Percentiles rank a stretch among this genome's conserved stretches.
These are phyloP conservation scores for Camelus dromedarius DNA, from an alignment of 2,113 vertebrate genomes.

Conservation along the genomic window DNA sequence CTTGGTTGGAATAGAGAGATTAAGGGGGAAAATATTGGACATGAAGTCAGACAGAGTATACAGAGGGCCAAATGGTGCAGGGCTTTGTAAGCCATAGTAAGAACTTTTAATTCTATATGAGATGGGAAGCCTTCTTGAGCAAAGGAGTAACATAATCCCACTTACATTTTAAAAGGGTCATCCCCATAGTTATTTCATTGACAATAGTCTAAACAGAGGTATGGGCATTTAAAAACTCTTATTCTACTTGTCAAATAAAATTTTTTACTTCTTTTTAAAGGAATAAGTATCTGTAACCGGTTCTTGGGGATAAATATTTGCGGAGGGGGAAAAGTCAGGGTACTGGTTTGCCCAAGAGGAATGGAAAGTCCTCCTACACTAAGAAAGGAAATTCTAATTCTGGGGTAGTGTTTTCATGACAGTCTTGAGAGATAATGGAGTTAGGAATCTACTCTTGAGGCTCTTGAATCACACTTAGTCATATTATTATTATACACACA, in stretches of 20 bases:
- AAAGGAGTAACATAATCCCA: neutral
- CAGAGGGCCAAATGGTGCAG: neutral
- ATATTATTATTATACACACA: neutral
- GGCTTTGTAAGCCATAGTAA: neutral
- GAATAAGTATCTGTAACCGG: neutral
- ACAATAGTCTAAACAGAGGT: neutral
- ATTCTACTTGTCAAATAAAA: slow-evolving; percentile 4
- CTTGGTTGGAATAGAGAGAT: neutral
- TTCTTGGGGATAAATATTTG: neutral
- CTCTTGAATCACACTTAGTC: neutral
- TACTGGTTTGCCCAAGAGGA: neutral
- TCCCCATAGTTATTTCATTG: neutral
- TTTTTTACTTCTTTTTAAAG: neutral
- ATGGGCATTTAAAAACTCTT: neutral
- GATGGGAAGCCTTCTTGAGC: neutral
- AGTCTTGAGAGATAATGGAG: neutral
- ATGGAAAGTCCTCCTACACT: neutral
- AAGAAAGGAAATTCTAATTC: neutral
- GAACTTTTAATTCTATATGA: neutral
- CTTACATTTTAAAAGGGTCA: neutral
- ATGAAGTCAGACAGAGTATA: neutral
- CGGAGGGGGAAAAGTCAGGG: neutral
- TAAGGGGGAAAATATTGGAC: neutral
- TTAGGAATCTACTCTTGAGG: neutral
- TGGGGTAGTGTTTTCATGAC: neutral